These are phyloP conservation scores for Octonoba sinensis DNA, from an alignment of 2,888 invertebrate species.

Conservation along the genomic window DNA sequence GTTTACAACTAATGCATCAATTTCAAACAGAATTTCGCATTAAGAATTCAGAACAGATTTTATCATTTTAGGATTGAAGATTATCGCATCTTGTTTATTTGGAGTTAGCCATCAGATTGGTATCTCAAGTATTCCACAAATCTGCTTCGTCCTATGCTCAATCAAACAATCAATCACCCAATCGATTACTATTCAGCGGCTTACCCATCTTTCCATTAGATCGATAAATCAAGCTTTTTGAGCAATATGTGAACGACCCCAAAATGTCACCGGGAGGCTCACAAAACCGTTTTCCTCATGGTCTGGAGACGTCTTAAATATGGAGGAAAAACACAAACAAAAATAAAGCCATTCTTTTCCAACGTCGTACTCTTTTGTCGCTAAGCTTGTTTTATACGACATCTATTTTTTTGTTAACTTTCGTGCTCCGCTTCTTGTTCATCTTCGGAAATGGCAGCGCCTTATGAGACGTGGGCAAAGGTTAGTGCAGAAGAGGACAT, in stretches of 20 bases:
- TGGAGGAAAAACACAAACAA: conserved; percentile 36
- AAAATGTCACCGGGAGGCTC: not conserved
- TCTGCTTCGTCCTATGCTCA: too few species aligned
- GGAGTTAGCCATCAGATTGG: too few species aligned
- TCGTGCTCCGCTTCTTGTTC: conserved; percentile 12
- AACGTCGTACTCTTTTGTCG: conserved; percentile 42
- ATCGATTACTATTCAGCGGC: too few species aligned
- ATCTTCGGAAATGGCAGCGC: not conserved
- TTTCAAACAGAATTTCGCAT: too few species aligned
- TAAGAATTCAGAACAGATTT: too few species aligned
- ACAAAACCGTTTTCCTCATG: conserved; percentile 26
- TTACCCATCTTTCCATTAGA: too few species aligned
- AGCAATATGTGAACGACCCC: conserved; percentile 26
- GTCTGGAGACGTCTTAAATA: conserved; percentile 37
- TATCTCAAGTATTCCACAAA: too few species aligned
- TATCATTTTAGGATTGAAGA: too few species aligned
- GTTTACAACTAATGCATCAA: too few species aligned
- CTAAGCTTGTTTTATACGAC: conserved; percentile 62
- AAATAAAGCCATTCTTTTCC: conserved; percentile 13
- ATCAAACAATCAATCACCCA: too few species aligned
- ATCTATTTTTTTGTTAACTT: conserved; percentile 15
- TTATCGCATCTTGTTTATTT: too few species aligned
- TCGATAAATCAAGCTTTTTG: not conserved
- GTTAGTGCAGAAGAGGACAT: conserved; percentile 10
- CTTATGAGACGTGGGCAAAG: conserved; percentile 15